A percentile compares a stretch with the other conserved stretches of the same genome.
phyloP scores from a whole-genome alignment of 2,888 invertebrate species.

The Troides oblongomaculatus region DNA sequence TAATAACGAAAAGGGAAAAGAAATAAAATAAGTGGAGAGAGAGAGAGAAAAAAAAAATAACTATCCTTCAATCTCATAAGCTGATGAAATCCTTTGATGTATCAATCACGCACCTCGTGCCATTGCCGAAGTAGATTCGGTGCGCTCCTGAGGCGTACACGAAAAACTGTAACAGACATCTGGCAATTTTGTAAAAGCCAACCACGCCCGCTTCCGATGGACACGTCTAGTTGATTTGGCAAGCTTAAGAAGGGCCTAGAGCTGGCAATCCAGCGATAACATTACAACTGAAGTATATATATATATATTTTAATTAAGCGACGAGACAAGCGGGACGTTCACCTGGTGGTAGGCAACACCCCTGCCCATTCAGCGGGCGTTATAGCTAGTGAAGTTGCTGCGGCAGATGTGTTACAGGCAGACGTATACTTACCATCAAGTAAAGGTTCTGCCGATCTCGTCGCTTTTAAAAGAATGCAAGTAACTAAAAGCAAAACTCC shows the following conservation, averaged over 20 bases:
- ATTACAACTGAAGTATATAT: neutral
- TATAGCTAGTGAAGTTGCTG: no score
- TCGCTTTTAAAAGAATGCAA: no score
- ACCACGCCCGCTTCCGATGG: slow-evolving; percentile 74
- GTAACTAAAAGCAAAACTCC: no score
- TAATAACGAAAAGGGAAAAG: slow-evolving; percentile 1
- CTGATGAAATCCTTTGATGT: slow-evolving; percentile 49
- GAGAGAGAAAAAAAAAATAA: slow-evolving; percentile 23
- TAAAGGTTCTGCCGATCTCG: no score
- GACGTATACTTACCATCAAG: no score
- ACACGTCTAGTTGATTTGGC: slow-evolving; percentile 34
- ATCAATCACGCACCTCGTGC: slow-evolving; percentile 31
- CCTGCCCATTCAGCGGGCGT: no score
- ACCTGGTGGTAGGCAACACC: no score
- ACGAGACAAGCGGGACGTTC: no score
- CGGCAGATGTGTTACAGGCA: no score
- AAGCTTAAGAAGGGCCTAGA: slow-evolving; percentile 39
- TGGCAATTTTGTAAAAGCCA: slow-evolving; percentile 68
- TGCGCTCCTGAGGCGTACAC: slow-evolving; percentile 25
- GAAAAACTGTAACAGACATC: slow-evolving; percentile 55
- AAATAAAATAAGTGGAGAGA: slow-evolving; percentile 1
- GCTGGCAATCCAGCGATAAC: slow-evolving; percentile 27
- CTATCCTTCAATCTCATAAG: slow-evolving; percentile 42
- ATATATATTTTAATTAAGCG: no score
- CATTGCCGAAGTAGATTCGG: slow-evolving; percentile 31